These are phyloP conservation scores for Orchestia grillus DNA, from an alignment of 1,140 invertebrate species.

Conservation along the genomic window DNA sequence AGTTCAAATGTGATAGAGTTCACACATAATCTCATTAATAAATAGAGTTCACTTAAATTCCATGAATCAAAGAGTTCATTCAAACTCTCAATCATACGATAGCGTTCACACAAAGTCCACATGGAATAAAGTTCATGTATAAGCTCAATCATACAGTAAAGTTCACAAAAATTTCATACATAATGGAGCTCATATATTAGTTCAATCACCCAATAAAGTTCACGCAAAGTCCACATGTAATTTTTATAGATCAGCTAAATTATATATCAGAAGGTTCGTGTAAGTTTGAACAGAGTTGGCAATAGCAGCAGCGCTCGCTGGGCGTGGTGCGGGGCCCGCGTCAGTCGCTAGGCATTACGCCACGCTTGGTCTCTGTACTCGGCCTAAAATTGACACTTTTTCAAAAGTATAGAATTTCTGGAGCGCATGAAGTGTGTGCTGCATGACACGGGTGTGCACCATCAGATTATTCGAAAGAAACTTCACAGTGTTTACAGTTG, in stretches of 20 bases:
- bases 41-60: no score
- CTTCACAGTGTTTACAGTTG: background rate
- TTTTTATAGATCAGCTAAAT: no score
- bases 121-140: no score
- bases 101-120: no score
- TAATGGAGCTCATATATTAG: no score
- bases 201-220: background rate
- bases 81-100: no score
- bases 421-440: background rate
- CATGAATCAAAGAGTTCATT: no score
- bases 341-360: background rate
- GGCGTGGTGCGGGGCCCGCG: background rate
- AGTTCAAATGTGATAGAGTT: no score
- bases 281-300: background rate
- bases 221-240: background rate
- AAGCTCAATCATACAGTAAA: no score
- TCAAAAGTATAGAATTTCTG: background rate
- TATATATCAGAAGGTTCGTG: no score
- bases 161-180: no score
- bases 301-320: background rate
- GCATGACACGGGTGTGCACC: background rate
- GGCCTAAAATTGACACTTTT: background rate
- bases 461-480: background rate
- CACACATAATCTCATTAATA: no score
- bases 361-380: background rate